A percentile compares a stretch with the other conserved stretches of the same genome.
phyloP scores from a whole-genome alignment of 1,140 invertebrate species.

The Zeugodacus cucurbitae region DNA sequence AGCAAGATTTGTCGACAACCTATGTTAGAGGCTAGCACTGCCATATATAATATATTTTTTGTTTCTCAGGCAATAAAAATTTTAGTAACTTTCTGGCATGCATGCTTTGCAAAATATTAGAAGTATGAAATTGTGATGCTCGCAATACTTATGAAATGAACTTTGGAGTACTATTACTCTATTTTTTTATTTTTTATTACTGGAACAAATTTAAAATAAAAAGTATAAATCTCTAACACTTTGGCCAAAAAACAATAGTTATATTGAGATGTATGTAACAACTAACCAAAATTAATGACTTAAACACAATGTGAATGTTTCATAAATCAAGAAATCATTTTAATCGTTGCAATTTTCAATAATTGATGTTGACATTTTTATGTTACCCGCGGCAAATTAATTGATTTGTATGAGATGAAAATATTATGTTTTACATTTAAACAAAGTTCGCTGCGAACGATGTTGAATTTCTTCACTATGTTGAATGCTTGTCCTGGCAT shows the following conservation, averaged over 20 bases:
- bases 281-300: no score
- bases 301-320: no score
- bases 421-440: neutral
- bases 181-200: no score
- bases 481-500: neutral
- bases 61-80: neutral
- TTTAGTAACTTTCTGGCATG: neutral
- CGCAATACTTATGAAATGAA: no score
- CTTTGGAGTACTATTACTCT: no score
- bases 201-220: no score
- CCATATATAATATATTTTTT: neutral
- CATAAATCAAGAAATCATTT: no score
- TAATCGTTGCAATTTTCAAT: neutral
- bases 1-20: neutral
- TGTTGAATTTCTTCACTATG: neutral
- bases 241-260: no score
- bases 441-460: neutral
- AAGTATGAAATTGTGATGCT: neutral
- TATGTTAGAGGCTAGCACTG: neutral
- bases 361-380: constrained; percentile 1
- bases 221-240: no score
- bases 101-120: neutral
- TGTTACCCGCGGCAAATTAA: no score
- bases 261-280: no score
- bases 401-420: neutral